These are phyloP conservation scores for Cossypha polioptera DNA, from an alignment of 2,797 vertebrate species.

Conservation along the genomic window DNA sequence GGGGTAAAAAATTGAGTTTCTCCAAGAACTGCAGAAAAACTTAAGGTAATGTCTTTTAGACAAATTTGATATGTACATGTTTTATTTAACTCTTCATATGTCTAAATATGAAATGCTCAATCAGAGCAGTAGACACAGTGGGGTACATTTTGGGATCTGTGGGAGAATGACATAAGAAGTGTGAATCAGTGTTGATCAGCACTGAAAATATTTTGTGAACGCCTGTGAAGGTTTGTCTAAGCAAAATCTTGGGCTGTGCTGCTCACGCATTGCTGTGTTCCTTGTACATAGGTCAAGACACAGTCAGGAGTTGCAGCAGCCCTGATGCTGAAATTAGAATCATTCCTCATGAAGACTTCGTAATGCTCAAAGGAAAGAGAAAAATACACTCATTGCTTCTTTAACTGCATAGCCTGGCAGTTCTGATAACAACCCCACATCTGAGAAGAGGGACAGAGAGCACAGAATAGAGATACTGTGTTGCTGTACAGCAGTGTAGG, in stretches of 20 bases:
- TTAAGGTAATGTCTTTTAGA: neutral
- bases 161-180: neutral
- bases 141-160: neutral
- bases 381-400: neutral
- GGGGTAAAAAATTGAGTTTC: neutral
- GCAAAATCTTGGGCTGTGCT: neutral
- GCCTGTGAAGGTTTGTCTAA: neutral
- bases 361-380: neutral
- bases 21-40: neutral
- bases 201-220: neutral
- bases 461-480: neutral
- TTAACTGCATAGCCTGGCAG: neutral
- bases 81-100: neutral
- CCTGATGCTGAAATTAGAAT: neutral
- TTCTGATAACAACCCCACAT: neutral
- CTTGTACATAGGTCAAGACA: neutral
- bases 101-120: neutral
- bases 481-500: neutral
- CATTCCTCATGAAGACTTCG: neutral
- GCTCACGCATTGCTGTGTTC: neutral
- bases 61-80: neutral
- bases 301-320: neutral
- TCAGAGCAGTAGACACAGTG: neutral
- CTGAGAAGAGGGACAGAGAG: neutral
- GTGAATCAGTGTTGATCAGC: neutral